Percentiles rank a stretch among this genome's conserved stretches.
Conservation (phyloP, 2,113 vertebrate genomes). For the Cheilinus undulatus region DNA sequence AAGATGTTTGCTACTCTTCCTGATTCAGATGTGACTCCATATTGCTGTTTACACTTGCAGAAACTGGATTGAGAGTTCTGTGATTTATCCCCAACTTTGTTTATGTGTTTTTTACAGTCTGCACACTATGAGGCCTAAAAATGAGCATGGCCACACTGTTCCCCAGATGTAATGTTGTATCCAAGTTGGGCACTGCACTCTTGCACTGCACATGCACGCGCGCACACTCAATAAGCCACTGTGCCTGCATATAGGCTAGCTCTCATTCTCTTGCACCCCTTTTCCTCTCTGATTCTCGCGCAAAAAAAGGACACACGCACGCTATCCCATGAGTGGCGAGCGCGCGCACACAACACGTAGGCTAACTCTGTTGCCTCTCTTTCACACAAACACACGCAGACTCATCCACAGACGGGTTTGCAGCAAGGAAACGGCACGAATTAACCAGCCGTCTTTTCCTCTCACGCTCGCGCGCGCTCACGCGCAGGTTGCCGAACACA, state of each 20-base stretch:
- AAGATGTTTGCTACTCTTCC: not conserved
- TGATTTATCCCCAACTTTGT: slow-evolving; percentile 12
- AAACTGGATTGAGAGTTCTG: not conserved
- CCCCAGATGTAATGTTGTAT: slow-evolving; percentile 46
- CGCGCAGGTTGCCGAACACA: slow-evolving; percentile 15
- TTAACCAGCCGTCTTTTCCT: slow-evolving; percentile 31
- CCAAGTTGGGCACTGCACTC: slow-evolving; percentile 61
- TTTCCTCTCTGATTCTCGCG: slow-evolving; percentile 19
- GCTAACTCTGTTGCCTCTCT: slow-evolving; percentile 10
- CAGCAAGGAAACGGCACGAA: slow-evolving; percentile 37
- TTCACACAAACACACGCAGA: slow-evolving; percentile 11
- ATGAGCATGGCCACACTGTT: slow-evolving; percentile 29
- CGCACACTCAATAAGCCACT: slow-evolving; percentile 21
- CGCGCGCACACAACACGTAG: not conserved
- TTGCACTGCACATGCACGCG: not conserved
- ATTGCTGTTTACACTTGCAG: not conserved
- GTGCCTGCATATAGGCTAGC: slow-evolving; percentile 9
- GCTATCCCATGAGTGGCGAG: not conserved
- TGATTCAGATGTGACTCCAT: not conserved
- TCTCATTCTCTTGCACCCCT: slow-evolving; percentile 29
- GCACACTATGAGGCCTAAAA: slow-evolving; percentile 33
- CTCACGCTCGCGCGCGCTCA: slow-evolving; percentile 18
- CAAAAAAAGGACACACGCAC: slow-evolving; percentile 39
- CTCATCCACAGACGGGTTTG: slow-evolving; percentile 4
- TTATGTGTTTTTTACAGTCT: slow-evolving; percentile 15